These are phyloP conservation scores for Ptychadena robeensis DNA, from an alignment of 2,797 vertebrate genomes.

Conservation along the genomic window DNA sequence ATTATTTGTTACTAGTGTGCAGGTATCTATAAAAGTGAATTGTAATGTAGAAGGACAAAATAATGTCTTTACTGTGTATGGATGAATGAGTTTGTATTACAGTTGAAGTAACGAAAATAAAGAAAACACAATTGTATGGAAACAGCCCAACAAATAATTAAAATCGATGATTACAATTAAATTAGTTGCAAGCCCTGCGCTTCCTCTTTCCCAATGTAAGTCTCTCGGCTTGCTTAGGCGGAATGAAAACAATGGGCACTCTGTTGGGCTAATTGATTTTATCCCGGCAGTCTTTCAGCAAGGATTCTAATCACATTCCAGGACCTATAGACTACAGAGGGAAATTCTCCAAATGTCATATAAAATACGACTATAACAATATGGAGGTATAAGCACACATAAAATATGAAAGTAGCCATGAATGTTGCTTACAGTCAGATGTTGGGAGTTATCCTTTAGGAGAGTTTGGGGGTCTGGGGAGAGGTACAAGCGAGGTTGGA, in stretches of 20 bases:
- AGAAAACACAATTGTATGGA: not conserved
- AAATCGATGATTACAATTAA: not conserved
- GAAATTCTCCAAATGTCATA: not conserved
- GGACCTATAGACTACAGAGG: not conserved
- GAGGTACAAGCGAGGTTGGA: not conserved
- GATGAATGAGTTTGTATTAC: no score
- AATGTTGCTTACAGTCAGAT: no score
- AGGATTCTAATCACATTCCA: not conserved
- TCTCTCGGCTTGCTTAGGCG: not conserved
- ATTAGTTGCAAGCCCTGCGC: not conserved
- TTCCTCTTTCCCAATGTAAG: not conserved
- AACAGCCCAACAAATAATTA: not conserved
- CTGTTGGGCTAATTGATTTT: not conserved
- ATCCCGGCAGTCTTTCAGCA: not conserved
- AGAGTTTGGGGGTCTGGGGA: not conserved
- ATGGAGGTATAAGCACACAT: no score
- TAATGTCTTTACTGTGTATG: no score
- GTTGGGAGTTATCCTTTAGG: not conserved
- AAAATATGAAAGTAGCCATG: no score
- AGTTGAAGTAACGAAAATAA: no score
- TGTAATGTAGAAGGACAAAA: no score
- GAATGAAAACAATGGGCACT: not conserved
- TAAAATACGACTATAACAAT: not conserved
- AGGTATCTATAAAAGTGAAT: no score
- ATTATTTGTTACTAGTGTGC: no score